A percentile compares a stretch with the other conserved stretches of the same genome.
Conservation (phyloP, 2,797 vertebrate species). For the Arvicola amphibius region DNA sequence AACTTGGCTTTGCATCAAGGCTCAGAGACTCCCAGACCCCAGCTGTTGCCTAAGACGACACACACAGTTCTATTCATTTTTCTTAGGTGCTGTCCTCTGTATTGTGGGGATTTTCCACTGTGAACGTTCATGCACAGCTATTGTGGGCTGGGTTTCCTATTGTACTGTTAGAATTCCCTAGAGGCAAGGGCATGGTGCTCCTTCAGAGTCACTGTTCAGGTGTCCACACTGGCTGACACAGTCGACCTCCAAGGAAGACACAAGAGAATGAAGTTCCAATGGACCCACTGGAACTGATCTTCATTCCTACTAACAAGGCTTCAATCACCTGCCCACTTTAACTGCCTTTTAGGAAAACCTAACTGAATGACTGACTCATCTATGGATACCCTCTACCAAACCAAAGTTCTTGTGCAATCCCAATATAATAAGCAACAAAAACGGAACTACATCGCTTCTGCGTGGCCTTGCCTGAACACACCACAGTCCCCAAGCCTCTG, state of each 20-base stretch:
- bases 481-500: neutral
- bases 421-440: neutral
- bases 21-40: neutral
- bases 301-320: neutral
- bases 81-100: neutral
- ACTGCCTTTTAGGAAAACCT: neutral
- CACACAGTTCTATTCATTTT: neutral
- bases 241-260: neutral
- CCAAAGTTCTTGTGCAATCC: neutral
- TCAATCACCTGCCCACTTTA: neutral
- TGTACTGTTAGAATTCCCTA: neutral
- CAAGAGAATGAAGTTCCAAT: slow-evolving; percentile 7
- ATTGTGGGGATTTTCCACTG: neutral
- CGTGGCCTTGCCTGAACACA: neutral
- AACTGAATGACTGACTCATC: neutral
- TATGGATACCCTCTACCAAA: neutral
- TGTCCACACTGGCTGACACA: neutral
- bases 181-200: neutral
- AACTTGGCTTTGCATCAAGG: neutral
- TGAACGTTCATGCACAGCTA: neutral
- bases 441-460: neutral
- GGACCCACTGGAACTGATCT: neutral
- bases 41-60: neutral
- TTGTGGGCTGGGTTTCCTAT: neutral
- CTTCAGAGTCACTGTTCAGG: neutral